phyloP scores from a whole-genome alignment of 2,797 vertebrate species.

The Sebastes itinus region DNA sequence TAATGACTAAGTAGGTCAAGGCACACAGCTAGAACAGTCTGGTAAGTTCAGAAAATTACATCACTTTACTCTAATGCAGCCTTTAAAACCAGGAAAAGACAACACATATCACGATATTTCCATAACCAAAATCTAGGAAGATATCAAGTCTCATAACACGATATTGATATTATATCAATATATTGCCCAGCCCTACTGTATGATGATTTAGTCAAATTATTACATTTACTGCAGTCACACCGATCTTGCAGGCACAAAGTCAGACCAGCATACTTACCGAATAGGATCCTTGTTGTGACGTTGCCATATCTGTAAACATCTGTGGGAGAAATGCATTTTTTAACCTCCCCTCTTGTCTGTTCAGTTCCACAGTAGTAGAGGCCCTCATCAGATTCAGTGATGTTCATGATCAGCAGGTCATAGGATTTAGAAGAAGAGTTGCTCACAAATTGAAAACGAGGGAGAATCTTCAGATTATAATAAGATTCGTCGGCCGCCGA shows the following conservation, averaged over 20 bases:
- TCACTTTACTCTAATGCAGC: too few relatives aligned
- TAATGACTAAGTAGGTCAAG: too few relatives aligned
- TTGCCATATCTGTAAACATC: not conserved
- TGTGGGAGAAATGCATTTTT: fast-evolving
- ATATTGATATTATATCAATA: fast-evolving
- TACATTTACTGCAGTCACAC: not conserved
- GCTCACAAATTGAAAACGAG: not conserved
- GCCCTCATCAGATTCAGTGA: conserved; percentile 37
- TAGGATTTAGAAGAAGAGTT: conserved; percentile 12
- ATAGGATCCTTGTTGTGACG: not conserved
- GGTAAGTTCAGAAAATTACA: too few relatives aligned
- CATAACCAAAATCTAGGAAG: too few relatives aligned
- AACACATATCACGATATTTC: too few relatives aligned
- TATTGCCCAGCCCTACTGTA: too few relatives aligned
- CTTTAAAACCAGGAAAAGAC: too few relatives aligned
- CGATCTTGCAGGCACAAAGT: not conserved
- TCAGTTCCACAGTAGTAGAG: conserved; percentile 62
- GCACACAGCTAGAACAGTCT: too few relatives aligned
- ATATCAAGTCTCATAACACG: fast-evolving
- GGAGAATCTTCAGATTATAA: not conserved
- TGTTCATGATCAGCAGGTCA: conserved; percentile 56
- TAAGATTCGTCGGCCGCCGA: fast-evolving
- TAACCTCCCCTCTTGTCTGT: fast-evolving
- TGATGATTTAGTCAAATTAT: not conserved
- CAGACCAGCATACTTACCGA: conserved; percentile 20